Percentiles rank a stretch among this genome's conserved stretches.
Conservation (phyloP, 30 jellyfish, hydroid and myxozoan genomes). For the Aurelia aurita complex sp. Pacific region DNA sequence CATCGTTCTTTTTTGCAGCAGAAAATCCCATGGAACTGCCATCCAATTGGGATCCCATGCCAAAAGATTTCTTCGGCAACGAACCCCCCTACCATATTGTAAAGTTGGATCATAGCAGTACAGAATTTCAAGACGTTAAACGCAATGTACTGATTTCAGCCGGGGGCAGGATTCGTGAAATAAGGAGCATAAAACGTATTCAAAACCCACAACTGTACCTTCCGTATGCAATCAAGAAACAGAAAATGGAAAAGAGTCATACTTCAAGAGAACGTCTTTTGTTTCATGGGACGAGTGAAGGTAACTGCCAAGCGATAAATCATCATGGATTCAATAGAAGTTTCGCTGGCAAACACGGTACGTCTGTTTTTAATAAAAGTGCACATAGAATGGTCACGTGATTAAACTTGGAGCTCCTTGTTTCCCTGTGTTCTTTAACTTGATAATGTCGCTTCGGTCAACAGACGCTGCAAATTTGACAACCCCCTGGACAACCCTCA, state of each 20-base stretch:
- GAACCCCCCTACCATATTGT: conserved; percentile 14
- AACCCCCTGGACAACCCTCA: too few relatives aligned
- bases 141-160: not conserved
- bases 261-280: not conserved
- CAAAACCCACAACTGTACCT: conserved; percentile 39
- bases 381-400: too few relatives aligned
- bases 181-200: conserved; percentile 6
- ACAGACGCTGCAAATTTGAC: too few relatives aligned
- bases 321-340: conserved; percentile 46
- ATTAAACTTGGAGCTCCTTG: too few relatives aligned
- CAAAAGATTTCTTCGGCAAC: not conserved
- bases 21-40: conserved; percentile 1
- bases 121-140: conserved; percentile 12
- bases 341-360: conserved; percentile 52
- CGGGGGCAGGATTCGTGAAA: not conserved
- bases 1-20: too few relatives aligned
- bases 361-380: not conserved
- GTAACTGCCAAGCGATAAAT: conserved; percentile 15
- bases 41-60: conserved; percentile 42
- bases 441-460: too few relatives aligned
- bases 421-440: too few relatives aligned
- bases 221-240: conserved; percentile 12
- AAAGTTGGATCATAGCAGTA: not conserved
- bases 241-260: conserved; percentile 16
- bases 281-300: conserved; percentile 41